A percentile compares a stretch with the other conserved stretches of the same genome.
Conservation (phyloP, 2,888 invertebrate species). For the Apotomis capreana region DNA sequence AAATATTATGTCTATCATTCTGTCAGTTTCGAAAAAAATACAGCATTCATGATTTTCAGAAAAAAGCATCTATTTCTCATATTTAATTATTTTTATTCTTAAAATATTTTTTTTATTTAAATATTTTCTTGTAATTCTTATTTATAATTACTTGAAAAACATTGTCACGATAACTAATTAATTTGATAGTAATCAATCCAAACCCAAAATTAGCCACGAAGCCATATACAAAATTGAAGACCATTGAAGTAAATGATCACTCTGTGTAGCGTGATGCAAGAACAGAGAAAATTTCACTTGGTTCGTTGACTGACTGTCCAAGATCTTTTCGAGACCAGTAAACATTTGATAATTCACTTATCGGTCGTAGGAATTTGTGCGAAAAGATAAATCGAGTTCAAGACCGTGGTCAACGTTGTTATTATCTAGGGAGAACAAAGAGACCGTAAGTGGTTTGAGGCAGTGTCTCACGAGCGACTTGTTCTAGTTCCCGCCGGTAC, state of each 20-base stretch:
- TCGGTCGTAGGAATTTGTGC: slow-evolving; percentile 32
- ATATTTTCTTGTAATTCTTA: no score
- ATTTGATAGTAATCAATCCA: no score
- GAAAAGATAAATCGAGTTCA: slow-evolving; percentile 27
- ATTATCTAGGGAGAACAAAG: slow-evolving; percentile 41
- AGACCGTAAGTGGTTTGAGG: slow-evolving; percentile 36
- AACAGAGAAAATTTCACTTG: slow-evolving; percentile 14
- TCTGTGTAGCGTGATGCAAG: slow-evolving; percentile 31
- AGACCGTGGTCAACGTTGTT: background rate
- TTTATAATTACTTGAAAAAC: no score
- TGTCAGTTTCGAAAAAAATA: no score
- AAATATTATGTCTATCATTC: no score
- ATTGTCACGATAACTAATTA: no score
- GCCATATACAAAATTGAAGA: background rate
- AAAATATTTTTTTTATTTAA: no score
- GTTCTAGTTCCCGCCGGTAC: slow-evolving; percentile 47
- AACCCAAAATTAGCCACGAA: no score
- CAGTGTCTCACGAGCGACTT: slow-evolving; percentile 37
- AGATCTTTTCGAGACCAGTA: slow-evolving; percentile 26
- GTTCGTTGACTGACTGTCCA: slow-evolving; percentile 20
- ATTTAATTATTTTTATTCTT: no score
- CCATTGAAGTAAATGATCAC: background rate
- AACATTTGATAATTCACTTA: slow-evolving; percentile 27
- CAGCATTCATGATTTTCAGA: no score
- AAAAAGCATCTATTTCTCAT: no score